Conservation (phyloP, 2,113 vertebrate genomes). For the Ia io region DNA sequence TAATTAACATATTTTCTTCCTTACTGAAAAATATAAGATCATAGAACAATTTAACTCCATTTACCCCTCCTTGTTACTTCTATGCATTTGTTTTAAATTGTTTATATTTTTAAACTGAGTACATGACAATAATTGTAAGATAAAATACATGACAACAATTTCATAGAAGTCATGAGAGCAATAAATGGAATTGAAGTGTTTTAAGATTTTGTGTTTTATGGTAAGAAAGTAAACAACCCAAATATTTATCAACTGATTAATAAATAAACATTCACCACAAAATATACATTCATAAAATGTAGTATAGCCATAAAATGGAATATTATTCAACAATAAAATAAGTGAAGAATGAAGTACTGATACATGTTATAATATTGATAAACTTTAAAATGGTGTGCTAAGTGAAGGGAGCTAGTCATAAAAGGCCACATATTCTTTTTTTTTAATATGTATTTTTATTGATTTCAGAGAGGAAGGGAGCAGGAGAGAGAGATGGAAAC, state of each 20-base stretch:
- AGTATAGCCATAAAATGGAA: not conserved
- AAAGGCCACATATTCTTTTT: not conserved
- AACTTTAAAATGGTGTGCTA: not conserved
- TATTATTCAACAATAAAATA: not conserved
- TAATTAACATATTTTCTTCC: not conserved
- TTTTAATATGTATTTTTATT: too few relatives aligned
- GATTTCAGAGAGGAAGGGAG: too few relatives aligned
- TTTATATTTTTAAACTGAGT: not conserved
- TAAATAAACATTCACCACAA: not conserved
- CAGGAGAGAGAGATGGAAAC: too few relatives aligned
- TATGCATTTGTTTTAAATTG: not conserved
- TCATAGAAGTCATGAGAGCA: not conserved
- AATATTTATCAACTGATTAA: not conserved
- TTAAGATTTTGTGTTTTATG: not conserved
- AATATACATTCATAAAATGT: not conserved
- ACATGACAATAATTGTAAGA: not conserved
- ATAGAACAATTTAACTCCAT: not conserved
- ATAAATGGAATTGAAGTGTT: not conserved
- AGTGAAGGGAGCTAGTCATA: not conserved
- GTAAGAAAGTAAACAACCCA: constrained; percentile 5
- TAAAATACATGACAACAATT: constrained; percentile 8
- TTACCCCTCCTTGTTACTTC: not conserved
- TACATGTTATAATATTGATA: not conserved
- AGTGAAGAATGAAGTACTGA: not conserved
- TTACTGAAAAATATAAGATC: not conserved